These are phyloP conservation scores for Elysia chlorotica DNA, from an alignment of 1,140 invertebrate species.

Conservation along the genomic window DNA sequence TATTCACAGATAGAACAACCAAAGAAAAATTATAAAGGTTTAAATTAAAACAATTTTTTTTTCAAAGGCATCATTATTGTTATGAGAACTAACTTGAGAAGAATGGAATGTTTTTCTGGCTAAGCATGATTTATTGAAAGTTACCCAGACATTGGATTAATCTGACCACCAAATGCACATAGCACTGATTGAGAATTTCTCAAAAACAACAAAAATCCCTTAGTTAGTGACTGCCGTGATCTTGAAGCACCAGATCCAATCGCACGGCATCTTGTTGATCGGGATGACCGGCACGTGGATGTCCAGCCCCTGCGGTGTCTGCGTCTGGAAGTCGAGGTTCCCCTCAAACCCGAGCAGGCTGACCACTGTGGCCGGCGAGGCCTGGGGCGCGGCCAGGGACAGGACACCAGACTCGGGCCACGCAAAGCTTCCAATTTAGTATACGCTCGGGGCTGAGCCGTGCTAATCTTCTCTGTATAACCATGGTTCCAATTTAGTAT, in stretches of 20 bases:
- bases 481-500: too few species aligned
- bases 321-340: conserved; percentile 29
- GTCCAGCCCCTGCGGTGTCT: conserved; percentile 27
- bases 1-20: too few species aligned
- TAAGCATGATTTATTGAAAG: too few species aligned
- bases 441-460: conserved; percentile 19
- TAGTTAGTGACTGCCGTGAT: conserved; percentile 26
- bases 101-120: too few species aligned
- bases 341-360: conserved; percentile 39
- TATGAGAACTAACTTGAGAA: too few species aligned
- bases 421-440: conserved; percentile 38
- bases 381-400: conserved; percentile 35
- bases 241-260: conserved; percentile 48
- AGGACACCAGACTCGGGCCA: conserved; percentile 35
- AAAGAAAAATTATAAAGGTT: too few species aligned
- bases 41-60: too few species aligned
- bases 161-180: too few species aligned
- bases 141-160: too few species aligned
- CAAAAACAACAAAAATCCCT: too few species aligned
- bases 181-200: too few species aligned
- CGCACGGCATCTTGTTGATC: conserved; percentile 40
- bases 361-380: conserved; percentile 33
- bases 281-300: conserved; percentile 40
- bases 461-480: conserved; percentile 43
- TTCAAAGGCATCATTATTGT: too few species aligned